Evolutionary conservation across 2,888 invertebrate genomes (phyloP).

Genomic region (Catocala sponsa): DNA sequence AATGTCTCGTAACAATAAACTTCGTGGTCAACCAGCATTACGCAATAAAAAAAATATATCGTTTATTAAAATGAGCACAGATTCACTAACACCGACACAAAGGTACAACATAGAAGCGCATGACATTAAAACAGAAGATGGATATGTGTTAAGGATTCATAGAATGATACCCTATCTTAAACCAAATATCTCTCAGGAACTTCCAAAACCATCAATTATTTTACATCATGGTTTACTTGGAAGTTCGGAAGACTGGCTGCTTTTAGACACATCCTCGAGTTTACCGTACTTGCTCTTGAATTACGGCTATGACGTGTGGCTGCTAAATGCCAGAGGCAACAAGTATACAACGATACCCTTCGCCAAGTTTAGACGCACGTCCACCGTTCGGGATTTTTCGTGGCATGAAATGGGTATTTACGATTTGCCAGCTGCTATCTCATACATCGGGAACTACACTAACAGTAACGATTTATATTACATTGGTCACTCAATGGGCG

Average conservation of each 20-base stretch:
- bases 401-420: conserved; percentile 68
- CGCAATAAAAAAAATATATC: too few relatives aligned
- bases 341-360: too few relatives aligned
- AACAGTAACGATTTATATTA: too few relatives aligned
- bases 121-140: conserved; percentile 57
- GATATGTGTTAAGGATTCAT: conserved; percentile 59
- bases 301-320: conserved; percentile 70
- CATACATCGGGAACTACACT: too few relatives aligned
- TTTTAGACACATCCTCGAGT: conserved; percentile 44
- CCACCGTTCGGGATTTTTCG: conserved; percentile 51
- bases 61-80: not conserved
- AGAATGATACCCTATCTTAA: conserved; percentile 43
- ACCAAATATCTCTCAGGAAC: too few relatives aligned
- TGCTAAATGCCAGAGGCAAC: conserved; percentile 65
- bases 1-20: too few relatives aligned
- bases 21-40: too few relatives aligned
- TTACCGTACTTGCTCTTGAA: too few relatives aligned
- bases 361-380: too few relatives aligned
- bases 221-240: conserved; percentile 64
- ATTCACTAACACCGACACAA: conserved; percentile 36
- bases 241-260: conserved; percentile 64
- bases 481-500: too few relatives aligned
- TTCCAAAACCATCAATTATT: too few relatives aligned
- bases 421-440: conserved; percentile 34
- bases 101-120: conserved; percentile 58